A percentile compares a stretch with the other conserved stretches of the same genome.
Conservation (phyloP, 1,140 invertebrate species). For the Pseudomyrmex concolor region DNA sequence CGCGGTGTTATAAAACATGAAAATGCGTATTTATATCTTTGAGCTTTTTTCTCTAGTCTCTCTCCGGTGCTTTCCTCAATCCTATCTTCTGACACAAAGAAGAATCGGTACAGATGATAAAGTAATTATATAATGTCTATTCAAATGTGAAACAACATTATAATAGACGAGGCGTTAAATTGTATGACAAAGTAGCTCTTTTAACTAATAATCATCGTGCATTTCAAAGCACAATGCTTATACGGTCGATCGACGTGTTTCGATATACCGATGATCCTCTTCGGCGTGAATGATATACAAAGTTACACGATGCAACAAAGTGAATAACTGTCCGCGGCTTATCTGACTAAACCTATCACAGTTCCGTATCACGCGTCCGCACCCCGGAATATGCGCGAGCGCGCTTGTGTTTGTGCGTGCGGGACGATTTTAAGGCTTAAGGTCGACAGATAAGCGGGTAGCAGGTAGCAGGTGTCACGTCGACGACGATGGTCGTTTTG, state of each 20-base stretch:
- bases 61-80: background rate
- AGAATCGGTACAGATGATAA: background rate
- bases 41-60: background rate
- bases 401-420: conserved; percentile 44
- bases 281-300: conserved; percentile 37
- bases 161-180: background rate
- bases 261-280: conserved; percentile 34
- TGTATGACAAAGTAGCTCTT: background rate
- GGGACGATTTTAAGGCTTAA: conserved; percentile 66
- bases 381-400: background rate
- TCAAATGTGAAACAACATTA: no score
- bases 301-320: conserved; percentile 54
- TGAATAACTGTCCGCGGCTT: conserved; percentile 65
- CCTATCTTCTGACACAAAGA: background rate
- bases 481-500: conserved; percentile 67
- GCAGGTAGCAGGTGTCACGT: conserved; percentile 81
- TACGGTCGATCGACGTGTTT: conserved; percentile 10
- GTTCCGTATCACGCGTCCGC: background rate
- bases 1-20: conserved; percentile 47
- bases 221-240: background rate
- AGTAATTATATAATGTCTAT: background rate
- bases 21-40: conserved; percentile 35
- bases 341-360: conserved; percentile 58
- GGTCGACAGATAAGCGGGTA: conserved; percentile 68
- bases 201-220: background rate